Base-by-base conservation (phyloP, 2,888 invertebrate species). In the Desoria tigrina region DNA sequence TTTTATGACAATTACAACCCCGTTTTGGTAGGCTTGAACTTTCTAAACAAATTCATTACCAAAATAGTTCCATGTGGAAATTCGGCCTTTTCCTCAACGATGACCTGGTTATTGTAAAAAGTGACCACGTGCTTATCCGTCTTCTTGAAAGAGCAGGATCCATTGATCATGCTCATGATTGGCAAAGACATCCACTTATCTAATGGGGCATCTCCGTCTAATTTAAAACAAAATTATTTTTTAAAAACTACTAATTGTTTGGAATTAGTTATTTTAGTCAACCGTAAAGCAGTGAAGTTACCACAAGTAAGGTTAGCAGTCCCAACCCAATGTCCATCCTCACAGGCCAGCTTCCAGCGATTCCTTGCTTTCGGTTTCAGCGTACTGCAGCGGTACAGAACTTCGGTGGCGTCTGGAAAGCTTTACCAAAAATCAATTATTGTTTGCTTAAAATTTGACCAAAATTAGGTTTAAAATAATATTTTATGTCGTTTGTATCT, bases 291-390 rank as follows among this genome's bases (percentile, higher is more conserved):
- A n/a, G n/a, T n/a, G n/a, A n/a, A n/a, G n/a, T 32, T 32, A 69
- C 69, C 69, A 59, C 88, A 68, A 89, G 86, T 59, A 37, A 58
- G 23, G 14, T 65, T 68, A n/a, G 90, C 88, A 76, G 88, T 85
- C 23, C 90, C 91, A 67, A 90, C 87, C 92, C 92, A 92, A 74
- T 85, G 86, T 0, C 92, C 92, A 76, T 91, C 88, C 78, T 92
- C 90, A 77, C 92, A 92, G 63, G 89, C 86, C 37, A 92, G 87
- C 74, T 89, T 88, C 92, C 92, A 92, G 89, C 27, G 88, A 88
- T 78, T 88, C 87, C 80, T 72, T 0, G 68, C 50, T 26, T 65
- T 63, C 1, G 74, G 66, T 55, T 53, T 61, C 11, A 68, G 26
- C 14, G 67, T 61, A 1, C 64, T 66, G 79, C 92, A 92, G 76